phyloP scores from a whole-genome alignment of 1,140 invertebrate species.

The Drosophila carrolli region DNA sequence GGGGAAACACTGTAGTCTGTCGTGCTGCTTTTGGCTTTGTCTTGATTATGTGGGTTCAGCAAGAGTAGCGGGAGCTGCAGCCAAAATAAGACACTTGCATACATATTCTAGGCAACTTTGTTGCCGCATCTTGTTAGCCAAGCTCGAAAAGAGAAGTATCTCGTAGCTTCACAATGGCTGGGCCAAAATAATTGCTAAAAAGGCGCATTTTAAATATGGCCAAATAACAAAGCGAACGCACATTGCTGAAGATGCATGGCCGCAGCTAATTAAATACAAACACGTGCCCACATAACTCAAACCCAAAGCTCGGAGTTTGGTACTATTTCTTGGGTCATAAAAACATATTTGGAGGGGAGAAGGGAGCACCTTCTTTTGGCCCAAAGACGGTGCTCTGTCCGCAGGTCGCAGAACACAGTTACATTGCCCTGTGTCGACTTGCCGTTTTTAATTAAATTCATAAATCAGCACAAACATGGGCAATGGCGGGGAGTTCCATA shows the following conservation, averaged over 20 bases:
- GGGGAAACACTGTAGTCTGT: constrained; percentile 18
- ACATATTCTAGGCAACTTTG: constrained; percentile 58
- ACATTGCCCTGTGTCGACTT: constrained; percentile 59
- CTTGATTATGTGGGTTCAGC: constrained; percentile 72
- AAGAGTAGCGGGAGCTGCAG: constrained; percentile 12
- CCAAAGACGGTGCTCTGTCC: constrained; percentile 56
- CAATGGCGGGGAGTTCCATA: constrained; percentile 28
- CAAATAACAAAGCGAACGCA: constrained; percentile 64
- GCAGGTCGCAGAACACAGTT: constrained; percentile 17
- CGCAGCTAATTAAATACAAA: constrained; percentile 78
- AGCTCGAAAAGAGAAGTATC: constrained; percentile 20
- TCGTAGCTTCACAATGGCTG: constrained; percentile 66
- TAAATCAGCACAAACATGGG: constrained; percentile 60
- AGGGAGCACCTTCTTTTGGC: constrained; percentile 28
- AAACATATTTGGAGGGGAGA: constrained; percentile 39
- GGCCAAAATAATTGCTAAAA: constrained; percentile 76
- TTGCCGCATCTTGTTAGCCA: constrained; percentile 33
- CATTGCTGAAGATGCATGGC: constrained; percentile 52
- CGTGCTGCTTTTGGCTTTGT: constrained; percentile 75
- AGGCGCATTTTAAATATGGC: constrained; percentile 77
- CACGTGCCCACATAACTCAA: constrained; percentile 76
- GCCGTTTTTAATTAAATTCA: constrained; percentile 79
- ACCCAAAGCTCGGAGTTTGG: constrained; percentile 18
- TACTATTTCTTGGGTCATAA: constrained; percentile 53
- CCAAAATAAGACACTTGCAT: constrained; percentile 74